Conservation (phyloP, 2,113 vertebrate genomes). For the Callorhinus ursinus region DNA sequence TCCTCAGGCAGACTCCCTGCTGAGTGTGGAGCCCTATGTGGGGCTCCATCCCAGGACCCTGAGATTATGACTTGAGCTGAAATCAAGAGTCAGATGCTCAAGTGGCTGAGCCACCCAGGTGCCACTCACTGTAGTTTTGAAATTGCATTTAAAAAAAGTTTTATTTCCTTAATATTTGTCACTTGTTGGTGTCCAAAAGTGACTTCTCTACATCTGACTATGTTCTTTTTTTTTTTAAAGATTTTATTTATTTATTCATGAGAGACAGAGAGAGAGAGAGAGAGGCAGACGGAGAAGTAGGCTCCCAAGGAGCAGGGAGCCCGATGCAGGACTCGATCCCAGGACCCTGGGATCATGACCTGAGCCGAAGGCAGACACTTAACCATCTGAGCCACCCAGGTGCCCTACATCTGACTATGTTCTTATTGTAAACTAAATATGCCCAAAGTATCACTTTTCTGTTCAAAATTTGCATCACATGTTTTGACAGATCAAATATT, state of each 20-base stretch:
- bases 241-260: no score
- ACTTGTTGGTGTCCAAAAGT: not conserved
- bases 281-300: no score
- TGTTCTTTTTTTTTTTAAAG: not conserved
- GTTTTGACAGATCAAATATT: not conserved
- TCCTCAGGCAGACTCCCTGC: not conserved
- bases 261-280: no score
- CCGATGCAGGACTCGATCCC: no score
- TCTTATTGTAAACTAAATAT: not conserved
- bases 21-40: not conserved
- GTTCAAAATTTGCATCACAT: not conserved
- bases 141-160: not conserved
- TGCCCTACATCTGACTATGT: not conserved
- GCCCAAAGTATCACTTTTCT: not conserved
- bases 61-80: not conserved
- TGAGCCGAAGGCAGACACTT: no score
- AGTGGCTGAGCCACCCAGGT: not conserved
- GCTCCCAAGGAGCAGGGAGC: no score
- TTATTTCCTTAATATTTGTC: not conserved
- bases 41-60: not conserved
- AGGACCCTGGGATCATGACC: no score
- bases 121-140: not conserved
- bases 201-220: not conserved
- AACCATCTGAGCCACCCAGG: no score
- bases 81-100: not conserved